phyloP scores from a whole-genome alignment of 2,888 invertebrate genomes.

The Brachyopa scutellaris region DNA sequence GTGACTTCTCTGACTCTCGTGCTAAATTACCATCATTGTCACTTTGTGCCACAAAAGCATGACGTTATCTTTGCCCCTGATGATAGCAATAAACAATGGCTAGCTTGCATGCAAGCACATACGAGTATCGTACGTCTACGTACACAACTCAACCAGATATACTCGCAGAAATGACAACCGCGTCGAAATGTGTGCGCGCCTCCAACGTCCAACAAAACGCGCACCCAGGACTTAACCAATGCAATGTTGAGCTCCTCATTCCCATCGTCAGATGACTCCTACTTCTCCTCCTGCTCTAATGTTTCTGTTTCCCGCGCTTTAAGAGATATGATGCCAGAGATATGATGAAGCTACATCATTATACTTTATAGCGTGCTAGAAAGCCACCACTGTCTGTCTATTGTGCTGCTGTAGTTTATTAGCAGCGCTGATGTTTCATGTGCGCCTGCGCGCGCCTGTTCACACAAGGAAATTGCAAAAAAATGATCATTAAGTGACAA shows the following conservation, averaged over 20 bases:
- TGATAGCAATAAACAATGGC: conserved; percentile 70
- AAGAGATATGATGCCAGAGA: conserved; percentile 66
- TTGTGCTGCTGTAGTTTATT: conserved; percentile 67
- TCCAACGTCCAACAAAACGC: conserved; percentile 1
- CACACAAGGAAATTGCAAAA: conserved; percentile 55
- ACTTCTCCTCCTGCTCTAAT: background rate
- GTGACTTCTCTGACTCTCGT: conserved; percentile 35
- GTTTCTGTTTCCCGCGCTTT: conserved; percentile 34
- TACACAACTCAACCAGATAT: conserved; percentile 38
- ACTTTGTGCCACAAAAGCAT: conserved; percentile 61
- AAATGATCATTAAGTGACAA: conserved; percentile 71
- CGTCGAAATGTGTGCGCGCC: conserved; percentile 45
- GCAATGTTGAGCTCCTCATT: background rate
- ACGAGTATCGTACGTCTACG: conserved; percentile 8
- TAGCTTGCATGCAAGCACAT: conserved; percentile 56
- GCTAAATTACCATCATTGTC: conserved; percentile 72
- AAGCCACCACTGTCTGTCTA: conserved; percentile 67
- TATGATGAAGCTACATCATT: conserved; percentile 73
- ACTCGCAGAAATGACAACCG: conserved; percentile 56
- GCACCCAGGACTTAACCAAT: conserved; percentile 33
- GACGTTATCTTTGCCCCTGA: conserved; percentile 68
- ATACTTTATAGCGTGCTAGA: conserved; percentile 72
- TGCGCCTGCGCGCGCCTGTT: conserved; percentile 42
- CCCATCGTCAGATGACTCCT: background rate
- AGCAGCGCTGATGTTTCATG: conserved; percentile 54